phyloP scores from a whole-genome alignment of 2,888 invertebrate species.

The Pterostichus madidus region DNA sequence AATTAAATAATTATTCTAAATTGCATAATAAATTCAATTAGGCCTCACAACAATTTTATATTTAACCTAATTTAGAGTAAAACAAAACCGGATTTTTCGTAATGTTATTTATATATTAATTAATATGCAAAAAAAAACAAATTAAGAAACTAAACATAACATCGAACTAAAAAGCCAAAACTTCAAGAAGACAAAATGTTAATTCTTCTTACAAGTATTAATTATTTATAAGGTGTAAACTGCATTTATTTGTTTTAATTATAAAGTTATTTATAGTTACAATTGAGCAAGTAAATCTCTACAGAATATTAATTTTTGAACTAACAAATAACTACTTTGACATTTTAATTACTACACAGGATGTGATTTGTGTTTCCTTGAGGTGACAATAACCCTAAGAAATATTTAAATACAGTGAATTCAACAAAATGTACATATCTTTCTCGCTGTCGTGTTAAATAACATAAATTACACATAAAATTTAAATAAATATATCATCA shows the following conservation, averaged over 20 bases:
- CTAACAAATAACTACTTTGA: slow-evolving; percentile 10
- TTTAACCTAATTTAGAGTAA: not conserved
- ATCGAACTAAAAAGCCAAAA: too few species aligned
- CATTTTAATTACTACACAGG: slow-evolving; percentile 39
- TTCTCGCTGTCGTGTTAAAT: too few species aligned
- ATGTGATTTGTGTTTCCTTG: slow-evolving; percentile 32
- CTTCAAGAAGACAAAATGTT: too few species aligned
- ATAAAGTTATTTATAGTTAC: slow-evolving; percentile 8
- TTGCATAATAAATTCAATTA: too few species aligned
- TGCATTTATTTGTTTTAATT: slow-evolving; percentile 49
- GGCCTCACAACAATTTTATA: not conserved
- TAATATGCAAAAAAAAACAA: too few species aligned
- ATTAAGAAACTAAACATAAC: too few species aligned
- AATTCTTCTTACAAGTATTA: too few species aligned
- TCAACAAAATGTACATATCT: not conserved
- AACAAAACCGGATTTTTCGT: not conserved
- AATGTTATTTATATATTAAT: too few species aligned
- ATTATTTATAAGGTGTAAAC: slow-evolving; percentile 3
- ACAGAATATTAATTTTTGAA: slow-evolving; percentile 24
- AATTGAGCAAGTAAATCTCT: not conserved
- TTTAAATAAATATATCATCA: too few species aligned
- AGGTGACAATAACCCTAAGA: not conserved
- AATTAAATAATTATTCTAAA: not conserved
- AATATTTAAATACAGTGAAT: slow-evolving; percentile 18
- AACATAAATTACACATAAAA: too few species aligned